Conservation (phyloP, 2,797 vertebrate species). For the Balearica regulorum region DNA sequence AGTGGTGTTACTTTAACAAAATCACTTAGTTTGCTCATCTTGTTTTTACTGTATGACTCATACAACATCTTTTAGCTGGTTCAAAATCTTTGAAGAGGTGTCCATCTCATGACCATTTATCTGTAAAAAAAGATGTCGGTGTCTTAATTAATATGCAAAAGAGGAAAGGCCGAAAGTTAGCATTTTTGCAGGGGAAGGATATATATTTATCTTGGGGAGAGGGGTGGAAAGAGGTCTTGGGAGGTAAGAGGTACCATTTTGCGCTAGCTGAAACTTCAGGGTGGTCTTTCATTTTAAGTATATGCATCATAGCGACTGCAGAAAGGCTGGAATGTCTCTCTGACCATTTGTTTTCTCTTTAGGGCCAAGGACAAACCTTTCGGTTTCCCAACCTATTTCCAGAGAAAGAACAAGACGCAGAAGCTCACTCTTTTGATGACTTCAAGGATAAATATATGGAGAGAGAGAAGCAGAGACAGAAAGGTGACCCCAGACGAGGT, state of each 20-base stretch:
- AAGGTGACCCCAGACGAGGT: conserved; percentile 83
- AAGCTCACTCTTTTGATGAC: conserved; percentile 75
- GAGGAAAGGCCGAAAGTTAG: background rate
- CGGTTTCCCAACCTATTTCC: conserved; percentile 92
- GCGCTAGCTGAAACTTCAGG: background rate
- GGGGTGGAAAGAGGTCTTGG: background rate
- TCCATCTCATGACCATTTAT: background rate
- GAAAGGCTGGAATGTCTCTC: conserved; percentile 28
- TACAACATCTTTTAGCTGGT: background rate
- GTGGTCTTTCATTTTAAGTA: background rate
- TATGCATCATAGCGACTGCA: background rate
- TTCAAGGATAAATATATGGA: conserved; percentile 80
- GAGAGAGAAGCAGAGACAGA: conserved; percentile 80
- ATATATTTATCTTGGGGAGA: background rate
- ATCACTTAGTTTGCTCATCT: background rate
- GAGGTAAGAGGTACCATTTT: background rate
- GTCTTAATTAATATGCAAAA: background rate
- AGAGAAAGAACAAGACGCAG: conserved; percentile 68
- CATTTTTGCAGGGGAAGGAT: background rate
- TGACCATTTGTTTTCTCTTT: conserved; percentile 54
- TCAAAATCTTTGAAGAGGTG: background rate
- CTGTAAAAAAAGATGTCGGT: background rate
- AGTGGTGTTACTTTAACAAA: background rate
- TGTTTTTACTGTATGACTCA: background rate
- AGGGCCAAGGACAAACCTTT: conserved; percentile 90